Base-by-base conservation (phyloP, 2,113 vertebrate genomes). In the Catharus bicknelli region DNA sequence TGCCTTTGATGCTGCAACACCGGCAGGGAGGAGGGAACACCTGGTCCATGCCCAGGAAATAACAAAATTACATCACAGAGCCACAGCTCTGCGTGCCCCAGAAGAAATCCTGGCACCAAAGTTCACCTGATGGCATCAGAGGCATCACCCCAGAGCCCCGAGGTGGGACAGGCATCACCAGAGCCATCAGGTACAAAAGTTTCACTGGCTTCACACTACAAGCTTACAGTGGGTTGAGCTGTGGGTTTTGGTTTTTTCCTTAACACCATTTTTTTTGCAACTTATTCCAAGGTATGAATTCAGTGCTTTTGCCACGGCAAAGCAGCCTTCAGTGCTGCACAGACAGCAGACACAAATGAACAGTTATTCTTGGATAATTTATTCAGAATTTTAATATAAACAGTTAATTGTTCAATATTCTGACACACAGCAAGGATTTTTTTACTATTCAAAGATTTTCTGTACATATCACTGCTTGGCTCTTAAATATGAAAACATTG, bases 341-440 rank as follows among this genome's bases (percentile, higher is more conserved):
- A 57, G 27, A 59, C 51, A 92, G 80, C 72, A 61, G 72, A 42
- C 92, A 85, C 38, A 86, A 95, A 73, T 76, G 26, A 73, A 59
- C 80, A 83, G 47, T 47, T 95, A 94, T 97, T 98, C 96, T 97
- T 95, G 97, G 98, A 98, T 98, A 97, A 98, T 99, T 98, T 98
- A 99, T 99, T 99, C 98, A 98, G 98, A 98, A 98, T 98, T 99
- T 99, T 98, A 98, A 98, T 99, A 99, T 98, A 99, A 99, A 99
- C 98, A 99, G 97, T 98, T 99, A 98, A 99, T 99, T 98, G 98
- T 98, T 98, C 98, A 98, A 98, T 98, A 98, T 98, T 98, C 98
- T 98, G 72, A 99, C 98, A 99, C 98, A 99, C 98, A 98, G 98
- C 98, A 98, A 98, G 92, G 96, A 27, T 97, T 97, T 58, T 83